Conservation (phyloP, 2,113 vertebrate species). For the Tetrax tetrax region DNA sequence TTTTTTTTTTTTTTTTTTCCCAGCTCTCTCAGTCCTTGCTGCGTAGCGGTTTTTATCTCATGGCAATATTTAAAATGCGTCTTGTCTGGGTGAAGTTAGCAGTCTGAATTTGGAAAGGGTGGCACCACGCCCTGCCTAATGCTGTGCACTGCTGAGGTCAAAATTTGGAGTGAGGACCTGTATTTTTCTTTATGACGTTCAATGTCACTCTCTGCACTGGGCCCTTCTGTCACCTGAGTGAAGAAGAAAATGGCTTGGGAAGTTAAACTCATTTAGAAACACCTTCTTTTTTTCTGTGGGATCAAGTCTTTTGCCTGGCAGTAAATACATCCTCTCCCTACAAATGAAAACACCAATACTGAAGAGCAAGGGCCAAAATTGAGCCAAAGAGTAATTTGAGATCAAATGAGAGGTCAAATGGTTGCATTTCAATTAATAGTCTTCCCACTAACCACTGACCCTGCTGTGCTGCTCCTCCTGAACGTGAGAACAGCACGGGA, state of each 20-base stretch:
- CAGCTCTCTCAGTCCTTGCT: background rate
- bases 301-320: background rate
- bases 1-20: background rate
- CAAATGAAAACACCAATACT: background rate
- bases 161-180: background rate
- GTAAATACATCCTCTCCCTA: background rate
- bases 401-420: background rate
- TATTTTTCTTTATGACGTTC: background rate
- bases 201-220: background rate
- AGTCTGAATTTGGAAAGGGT: constrained; percentile 6
- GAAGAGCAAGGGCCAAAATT: background rate
- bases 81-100: background rate
- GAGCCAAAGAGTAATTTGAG: background rate
- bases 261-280: background rate
- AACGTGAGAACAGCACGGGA: background rate
- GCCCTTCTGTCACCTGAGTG: background rate
- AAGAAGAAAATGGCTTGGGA: background rate
- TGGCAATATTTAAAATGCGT: background rate
- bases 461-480: background rate
- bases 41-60: background rate
- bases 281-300: background rate
- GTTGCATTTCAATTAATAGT: background rate
- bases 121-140: background rate
- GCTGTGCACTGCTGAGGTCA: background rate
- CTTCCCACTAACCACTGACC: background rate